phyloP scores from a whole-genome alignment of 2,888 invertebrate species.

The Athripsodes cinereus region DNA sequence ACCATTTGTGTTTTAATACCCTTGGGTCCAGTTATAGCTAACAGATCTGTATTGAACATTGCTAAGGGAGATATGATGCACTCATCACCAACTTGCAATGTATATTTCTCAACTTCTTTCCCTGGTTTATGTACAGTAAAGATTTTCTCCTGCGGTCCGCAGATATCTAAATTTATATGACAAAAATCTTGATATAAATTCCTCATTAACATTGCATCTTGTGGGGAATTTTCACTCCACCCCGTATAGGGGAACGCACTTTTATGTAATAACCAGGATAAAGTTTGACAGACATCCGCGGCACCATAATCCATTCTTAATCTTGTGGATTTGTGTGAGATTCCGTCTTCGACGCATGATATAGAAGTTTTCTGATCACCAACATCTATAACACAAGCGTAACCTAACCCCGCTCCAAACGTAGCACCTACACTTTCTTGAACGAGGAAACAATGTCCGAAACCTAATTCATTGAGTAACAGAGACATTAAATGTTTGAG shows the following conservation, averaged over 20 bases:
- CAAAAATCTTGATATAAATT: slow-evolving; percentile 86
- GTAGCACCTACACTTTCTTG: slow-evolving; percentile 59
- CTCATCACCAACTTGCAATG: slow-evolving; percentile 83
- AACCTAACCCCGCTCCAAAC: slow-evolving; percentile 51
- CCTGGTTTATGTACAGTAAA: slow-evolving; percentile 70
- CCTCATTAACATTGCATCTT: slow-evolving; percentile 74
- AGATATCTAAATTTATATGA: slow-evolving; percentile 84
- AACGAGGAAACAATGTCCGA: slow-evolving; percentile 77
- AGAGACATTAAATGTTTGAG: slow-evolving; percentile 79
- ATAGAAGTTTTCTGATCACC: slow-evolving; percentile 95
- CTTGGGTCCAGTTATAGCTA: slow-evolving; percentile 77
- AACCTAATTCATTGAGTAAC: slow-evolving; percentile 74
- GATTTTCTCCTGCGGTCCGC: slow-evolving; percentile 79
- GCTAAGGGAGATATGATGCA: slow-evolving; percentile 86
- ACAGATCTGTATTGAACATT: slow-evolving; percentile 80
- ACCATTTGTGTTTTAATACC: slow-evolving; percentile 69
- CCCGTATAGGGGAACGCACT: slow-evolving; percentile 86
- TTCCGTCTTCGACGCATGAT: slow-evolving; percentile 94
- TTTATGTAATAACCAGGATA: slow-evolving; percentile 83
- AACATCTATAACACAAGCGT: slow-evolving; percentile 91
- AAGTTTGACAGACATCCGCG: slow-evolving; percentile 84
- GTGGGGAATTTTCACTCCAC: slow-evolving; percentile 65
- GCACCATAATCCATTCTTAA: slow-evolving; percentile 84
- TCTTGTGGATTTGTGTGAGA: slow-evolving; percentile 83
- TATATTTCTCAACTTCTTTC: slow-evolving; percentile 62